Base-by-base conservation (phyloP, 2,797 vertebrate genomes). In the Peromyscus melanophrys region DNA sequence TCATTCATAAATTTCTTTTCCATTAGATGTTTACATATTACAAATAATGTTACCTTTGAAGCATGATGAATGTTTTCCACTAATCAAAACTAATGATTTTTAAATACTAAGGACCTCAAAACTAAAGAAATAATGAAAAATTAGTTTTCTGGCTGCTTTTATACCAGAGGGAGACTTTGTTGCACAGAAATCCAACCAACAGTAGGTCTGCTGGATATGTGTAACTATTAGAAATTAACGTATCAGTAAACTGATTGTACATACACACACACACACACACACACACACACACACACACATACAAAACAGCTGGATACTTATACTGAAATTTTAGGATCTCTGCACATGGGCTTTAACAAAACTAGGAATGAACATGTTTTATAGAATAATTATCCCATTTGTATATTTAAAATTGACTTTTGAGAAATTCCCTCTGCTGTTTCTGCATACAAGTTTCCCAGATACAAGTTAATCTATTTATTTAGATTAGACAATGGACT, bases 401-500 rank as follows among this genome's bases (percentile, higher is more conserved):
- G 12, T 75, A 59, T 93, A 84, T 87, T 94, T 94, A 89, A 97
- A 94, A 29, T 40, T 97, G 80, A 78, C 25, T 87, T 96, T 95
- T 84, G 76, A 97, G 90, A 73, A 6, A 63, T 92, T 91, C 55
- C 86, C n/a, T 96, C 31, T 92, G 75, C 13, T 92, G 1, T 96
- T 87, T 95, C 40, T 94, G 37, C 21, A 93, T 94, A 55, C 52
- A 55, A 55, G 65, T 92, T 55, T 95, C 61, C 88, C 59, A 96
- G 90, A 95, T 93, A 67, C 2, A 61, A 97, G 37, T 76, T 88
- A 94, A 90, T 90, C 73, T 95, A 34, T 88, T 97, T 96, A 94
- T 96, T 97, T 95, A 94, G 61, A 85, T 90, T 88, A 93, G 40
- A 86, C 23, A 90, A 46, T 13, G 59, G 27, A 34, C 90, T 77